A percentile compares a stretch with the other conserved stretches of the same genome.
These are phyloP conservation scores for Drosophila erecta DNA, from an alignment of 1,140 invertebrate species.

Conservation along the genomic window DNA sequence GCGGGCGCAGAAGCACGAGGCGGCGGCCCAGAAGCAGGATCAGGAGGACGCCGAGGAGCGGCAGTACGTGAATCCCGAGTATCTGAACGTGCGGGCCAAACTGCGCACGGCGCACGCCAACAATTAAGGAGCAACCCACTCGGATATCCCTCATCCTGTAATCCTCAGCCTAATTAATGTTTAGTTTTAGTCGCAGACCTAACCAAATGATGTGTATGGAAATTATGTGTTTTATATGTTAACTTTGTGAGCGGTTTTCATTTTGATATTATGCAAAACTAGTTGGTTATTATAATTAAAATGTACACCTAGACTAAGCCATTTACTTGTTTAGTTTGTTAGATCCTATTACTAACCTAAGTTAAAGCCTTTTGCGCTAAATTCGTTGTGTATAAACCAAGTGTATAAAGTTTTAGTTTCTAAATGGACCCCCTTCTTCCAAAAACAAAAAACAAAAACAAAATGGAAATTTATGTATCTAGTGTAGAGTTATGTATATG, in stretches of 20 bases:
- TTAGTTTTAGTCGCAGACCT: conserved; percentile 28
- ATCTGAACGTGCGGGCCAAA: conserved; percentile 86
- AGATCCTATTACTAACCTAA: conserved; percentile 29
- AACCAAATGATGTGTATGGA: conserved; percentile 38
- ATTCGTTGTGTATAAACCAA: conserved; percentile 54
- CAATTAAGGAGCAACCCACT: conserved; percentile 34
- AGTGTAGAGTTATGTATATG: conserved; percentile 61
- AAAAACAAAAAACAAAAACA: conserved; percentile 25
- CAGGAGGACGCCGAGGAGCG: conserved; percentile 85
- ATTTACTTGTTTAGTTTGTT: conserved; percentile 46
- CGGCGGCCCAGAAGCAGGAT: conserved; percentile 68
- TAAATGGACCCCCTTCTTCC: conserved; percentile 55
- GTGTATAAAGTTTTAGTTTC: conserved; percentile 74
- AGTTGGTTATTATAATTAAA: conserved; percentile 40
- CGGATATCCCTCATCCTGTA: conserved; percentile 34
- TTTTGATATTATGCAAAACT: conserved; percentile 56
- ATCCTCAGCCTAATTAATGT: conserved; percentile 25
- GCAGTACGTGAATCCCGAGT: conserved; percentile 85
- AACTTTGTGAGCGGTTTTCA: conserved; percentile 49
- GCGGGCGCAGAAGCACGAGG: conserved; percentile 81
- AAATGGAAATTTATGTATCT: conserved; percentile 48
- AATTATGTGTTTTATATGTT: conserved; percentile 43
- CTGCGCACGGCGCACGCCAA: conserved; percentile 79
- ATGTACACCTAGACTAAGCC: conserved; percentile 40
- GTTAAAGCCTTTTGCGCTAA: conserved; percentile 29